Conservation (phyloP, 2,797 vertebrate species). For the Craterocephalus amniculus region DNA sequence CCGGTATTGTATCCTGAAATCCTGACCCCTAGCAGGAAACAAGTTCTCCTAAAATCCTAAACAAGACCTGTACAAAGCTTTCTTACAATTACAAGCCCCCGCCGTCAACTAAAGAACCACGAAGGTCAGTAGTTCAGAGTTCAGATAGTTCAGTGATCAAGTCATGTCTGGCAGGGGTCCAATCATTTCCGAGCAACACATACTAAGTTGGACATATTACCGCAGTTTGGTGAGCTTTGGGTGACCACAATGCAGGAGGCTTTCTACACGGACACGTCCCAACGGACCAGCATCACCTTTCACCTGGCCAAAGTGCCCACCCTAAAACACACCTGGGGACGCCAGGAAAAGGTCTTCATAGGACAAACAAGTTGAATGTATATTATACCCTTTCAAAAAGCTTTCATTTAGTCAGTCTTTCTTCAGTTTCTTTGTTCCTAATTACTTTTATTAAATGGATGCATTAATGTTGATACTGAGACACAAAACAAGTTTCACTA, state of each 20-base stretch:
- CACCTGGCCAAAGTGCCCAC: background rate
- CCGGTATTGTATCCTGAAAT: slow-evolving; percentile 70
- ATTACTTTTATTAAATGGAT: background rate
- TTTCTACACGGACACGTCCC: slow-evolving; percentile 9
- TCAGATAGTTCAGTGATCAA: slow-evolving; percentile 64
- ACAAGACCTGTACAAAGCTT: slow-evolving; percentile 63
- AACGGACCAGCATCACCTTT: background rate
- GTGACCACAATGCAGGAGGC: slow-evolving; percentile 30
- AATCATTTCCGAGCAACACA: slow-evolving; percentile 25
- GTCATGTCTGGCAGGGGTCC: slow-evolving; percentile 22
- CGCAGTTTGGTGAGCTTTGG: slow-evolving; percentile 10
- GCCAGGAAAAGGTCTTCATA: background rate
- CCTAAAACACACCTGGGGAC: background rate
- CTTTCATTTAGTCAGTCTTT: background rate
- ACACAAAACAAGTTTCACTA: background rate
- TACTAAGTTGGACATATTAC: slow-evolving; percentile 44
- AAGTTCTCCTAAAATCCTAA: slow-evolving; percentile 71
- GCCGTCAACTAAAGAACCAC: slow-evolving; percentile 40
- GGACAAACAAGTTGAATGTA: background rate
- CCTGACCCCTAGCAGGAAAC: slow-evolving; percentile 76
- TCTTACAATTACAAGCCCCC: slow-evolving; percentile 70
- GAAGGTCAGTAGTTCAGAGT: slow-evolving; percentile 67
- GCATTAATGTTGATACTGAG: background rate
- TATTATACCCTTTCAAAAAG: background rate
- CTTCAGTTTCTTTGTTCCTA: background rate